phyloP scores from a whole-genome alignment of 2,888 invertebrate species.

The Lasioglossum malachurum region DNA sequence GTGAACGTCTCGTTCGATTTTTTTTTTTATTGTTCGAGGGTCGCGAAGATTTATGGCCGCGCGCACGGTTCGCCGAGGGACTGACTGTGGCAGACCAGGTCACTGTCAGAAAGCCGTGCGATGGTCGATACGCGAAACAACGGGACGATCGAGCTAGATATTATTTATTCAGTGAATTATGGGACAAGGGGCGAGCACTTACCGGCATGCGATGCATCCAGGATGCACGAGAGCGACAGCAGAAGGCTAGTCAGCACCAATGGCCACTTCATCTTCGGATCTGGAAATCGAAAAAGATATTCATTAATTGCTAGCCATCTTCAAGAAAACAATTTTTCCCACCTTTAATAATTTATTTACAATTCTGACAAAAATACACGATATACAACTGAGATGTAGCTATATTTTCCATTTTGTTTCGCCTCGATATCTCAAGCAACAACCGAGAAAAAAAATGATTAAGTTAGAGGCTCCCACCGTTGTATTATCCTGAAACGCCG shows the following conservation, averaged over 20 bases:
- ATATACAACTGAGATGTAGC: background rate
- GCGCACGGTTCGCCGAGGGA: background rate
- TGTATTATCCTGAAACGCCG: background rate
- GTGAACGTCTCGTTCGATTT: constrained; percentile 23
- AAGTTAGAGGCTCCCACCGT: background rate
- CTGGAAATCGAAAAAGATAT: constrained; percentile 50
- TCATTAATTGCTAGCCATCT: background rate
- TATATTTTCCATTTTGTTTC: background rate
- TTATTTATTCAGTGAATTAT: constrained; percentile 45
- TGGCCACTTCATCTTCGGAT: constrained; percentile 82
- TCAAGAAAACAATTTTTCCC: too few relatives aligned
- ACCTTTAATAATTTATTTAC: too few relatives aligned
- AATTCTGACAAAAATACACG: too few relatives aligned
- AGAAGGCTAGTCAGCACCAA: constrained; percentile 78
- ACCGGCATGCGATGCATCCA: constrained; percentile 78
- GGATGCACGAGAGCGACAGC: constrained; percentile 77
- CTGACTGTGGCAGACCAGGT: background rate
- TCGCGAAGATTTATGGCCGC: constrained; percentile 28
- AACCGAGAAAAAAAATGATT: background rate
- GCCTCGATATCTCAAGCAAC: too few relatives aligned
- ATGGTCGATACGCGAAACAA: constrained; percentile 44
- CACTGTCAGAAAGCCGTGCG: constrained; percentile 31
- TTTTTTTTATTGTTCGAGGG: background rate
- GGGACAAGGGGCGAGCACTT: constrained; percentile 63
- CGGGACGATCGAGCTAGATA: constrained; percentile 47